Base-by-base conservation (phyloP, 1,140 invertebrate species). In the Cataglyphis hispanica region DNA sequence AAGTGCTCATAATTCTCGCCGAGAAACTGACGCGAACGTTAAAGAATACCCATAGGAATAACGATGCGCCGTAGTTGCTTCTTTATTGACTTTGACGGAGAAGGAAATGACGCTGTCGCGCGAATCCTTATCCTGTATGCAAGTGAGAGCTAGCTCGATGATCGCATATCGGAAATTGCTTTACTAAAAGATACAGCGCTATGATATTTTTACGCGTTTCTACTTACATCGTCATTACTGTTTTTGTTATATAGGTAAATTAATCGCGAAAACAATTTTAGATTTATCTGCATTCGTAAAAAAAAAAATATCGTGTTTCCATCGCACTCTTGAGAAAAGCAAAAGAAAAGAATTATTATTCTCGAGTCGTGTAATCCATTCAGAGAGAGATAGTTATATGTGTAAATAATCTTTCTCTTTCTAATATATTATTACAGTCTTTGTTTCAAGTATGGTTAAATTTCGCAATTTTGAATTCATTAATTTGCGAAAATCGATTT, bases 61-160 rank as follows among this genome's bases (percentile, higher is more conserved):
- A 83, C 11, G 37, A 19, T 53, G 25, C 66, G 64, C 16, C 37
- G n/a, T 69, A 53, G n/a, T 31, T 6, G 58, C 16, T 46, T 77
- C n/a, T 83, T 83, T 83, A 83, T 83, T 46, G 78, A 60, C 40
- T 74, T 72, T 72, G 37, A 66, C 19, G 60, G 27, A 31, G 22
- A 25, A 22, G 16, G n/a, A 25, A 31, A 37, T 19, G 61, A 25
- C 50, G 40, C 19, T 25, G n/a, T 70, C 13, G 50, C 22, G 10
- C 34, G 16, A 80, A 80, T 80, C 19, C 25, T 56, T n/a, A 8
- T n/a, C n/a, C n/a, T n/a, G n/a, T 13, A 16, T 16, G 22, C 19
- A 58, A 25, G 53, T 72, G 53, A 46, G 34, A 81, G 66, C 40
- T 60, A 25, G 25, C 16, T 37, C 63, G 3, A 43, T 74, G 22